phyloP scores from a whole-genome alignment of 2,888 invertebrate genomes.

The Sussaba pulchella region DNA sequence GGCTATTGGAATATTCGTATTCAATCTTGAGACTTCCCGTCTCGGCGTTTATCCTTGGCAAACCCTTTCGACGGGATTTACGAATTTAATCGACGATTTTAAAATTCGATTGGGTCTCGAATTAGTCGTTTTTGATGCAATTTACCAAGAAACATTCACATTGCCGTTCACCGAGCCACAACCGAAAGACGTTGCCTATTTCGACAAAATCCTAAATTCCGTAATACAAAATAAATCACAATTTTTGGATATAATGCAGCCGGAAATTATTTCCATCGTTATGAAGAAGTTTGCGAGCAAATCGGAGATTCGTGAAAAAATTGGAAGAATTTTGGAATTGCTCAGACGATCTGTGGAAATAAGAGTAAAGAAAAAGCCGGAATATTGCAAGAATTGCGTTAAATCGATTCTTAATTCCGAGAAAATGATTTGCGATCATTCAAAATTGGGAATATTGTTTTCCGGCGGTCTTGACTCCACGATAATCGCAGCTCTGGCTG shows the following conservation, averaged over 20 bases:
- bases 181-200: background rate
- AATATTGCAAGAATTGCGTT: constrained; percentile 88
- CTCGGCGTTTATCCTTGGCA: constrained; percentile 84
- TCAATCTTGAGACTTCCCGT: constrained; percentile 83
- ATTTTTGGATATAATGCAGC: constrained; percentile 49
- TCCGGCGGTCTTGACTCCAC: constrained; percentile 99
- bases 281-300: constrained; percentile 84
- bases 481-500: constrained; percentile 92
- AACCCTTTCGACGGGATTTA: constrained; percentile 62
- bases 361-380: constrained; percentile 87
- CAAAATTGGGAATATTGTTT: constrained; percentile 93
- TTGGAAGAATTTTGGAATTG: constrained; percentile 85
- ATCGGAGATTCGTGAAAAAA: constrained; percentile 82
- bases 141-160: constrained; percentile 1
- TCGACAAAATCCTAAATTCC: constrained; percentile 19
- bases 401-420: constrained; percentile 61
- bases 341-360: constrained; percentile 87
- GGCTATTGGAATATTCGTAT: constrained; percentile 87
- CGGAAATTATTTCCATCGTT: constrained; percentile 79
- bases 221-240: background rate
- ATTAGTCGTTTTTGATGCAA: constrained; percentile 5
- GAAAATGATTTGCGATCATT: constrained; percentile 81
- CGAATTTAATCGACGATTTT: constrained; percentile 7
- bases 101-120: constrained; percentile 30
- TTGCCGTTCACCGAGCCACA: constrained; percentile 10